phyloP scores from a whole-genome alignment of 2,113 vertebrate genomes.

The Oncorhynchus tshawytscha region DNA sequence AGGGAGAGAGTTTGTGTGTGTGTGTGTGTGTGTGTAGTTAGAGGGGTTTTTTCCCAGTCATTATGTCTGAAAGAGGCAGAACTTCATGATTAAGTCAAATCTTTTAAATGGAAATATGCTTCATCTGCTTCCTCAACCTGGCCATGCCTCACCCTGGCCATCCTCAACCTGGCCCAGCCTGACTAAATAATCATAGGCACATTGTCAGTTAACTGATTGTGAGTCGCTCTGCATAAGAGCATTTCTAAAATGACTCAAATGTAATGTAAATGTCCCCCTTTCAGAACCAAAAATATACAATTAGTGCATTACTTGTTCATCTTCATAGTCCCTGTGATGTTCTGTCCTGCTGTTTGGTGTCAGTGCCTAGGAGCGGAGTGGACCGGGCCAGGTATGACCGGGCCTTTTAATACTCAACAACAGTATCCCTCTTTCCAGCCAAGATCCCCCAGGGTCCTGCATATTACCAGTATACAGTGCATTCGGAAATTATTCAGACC shows the following conservation, averaged over 20 bases:
- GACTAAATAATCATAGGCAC: slow-evolving; percentile 40
- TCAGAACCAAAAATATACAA: slow-evolving; percentile 27
- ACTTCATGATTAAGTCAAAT: slow-evolving; percentile 18
- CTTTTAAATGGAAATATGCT: slow-evolving; percentile 41
- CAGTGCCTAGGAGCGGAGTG: neutral
- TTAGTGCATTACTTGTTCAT: slow-evolving; percentile 48
- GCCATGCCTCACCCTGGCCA: neutral
- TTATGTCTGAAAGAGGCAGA: neutral
- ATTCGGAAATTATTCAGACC: too few relatives aligned
- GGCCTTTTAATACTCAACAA: slow-evolving; percentile 31
- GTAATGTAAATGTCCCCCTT: neutral
- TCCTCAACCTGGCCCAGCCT: slow-evolving; percentile 10
- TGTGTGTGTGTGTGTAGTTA: too few relatives aligned
- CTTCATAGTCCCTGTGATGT: slow-evolving; percentile 12
- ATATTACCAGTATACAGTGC: slow-evolving; percentile 21
- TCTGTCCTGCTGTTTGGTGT: slow-evolving; percentile 35
- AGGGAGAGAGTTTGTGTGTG: too few relatives aligned
- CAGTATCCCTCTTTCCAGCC: slow-evolving; percentile 28
- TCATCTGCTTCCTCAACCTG: slow-evolving; percentile 25
- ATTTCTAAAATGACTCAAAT: slow-evolving; percentile 13
- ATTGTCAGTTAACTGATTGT: too few relatives aligned
- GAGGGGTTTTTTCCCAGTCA: neutral
- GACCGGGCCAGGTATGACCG: too few relatives aligned
- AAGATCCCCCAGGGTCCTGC: slow-evolving; percentile 30
- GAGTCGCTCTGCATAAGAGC: too few relatives aligned